Percentiles rank a stretch among this genome's conserved stretches.
Evolutionary conservation across 1,140 invertebrate species (phyloP).

Genomic region (Chionoecetes opilio): DNA sequence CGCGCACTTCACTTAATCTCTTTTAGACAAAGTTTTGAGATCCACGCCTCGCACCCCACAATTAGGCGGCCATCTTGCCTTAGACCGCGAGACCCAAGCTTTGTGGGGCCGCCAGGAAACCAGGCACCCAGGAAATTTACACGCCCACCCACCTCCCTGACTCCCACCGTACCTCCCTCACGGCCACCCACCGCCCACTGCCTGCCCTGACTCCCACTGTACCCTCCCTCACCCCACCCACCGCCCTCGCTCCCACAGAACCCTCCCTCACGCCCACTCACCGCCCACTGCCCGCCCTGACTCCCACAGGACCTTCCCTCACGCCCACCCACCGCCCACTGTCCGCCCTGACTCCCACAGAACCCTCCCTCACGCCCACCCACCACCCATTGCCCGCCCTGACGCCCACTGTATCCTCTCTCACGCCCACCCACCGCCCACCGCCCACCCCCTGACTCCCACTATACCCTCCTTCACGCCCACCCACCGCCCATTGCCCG

Average conservation of each 20-base stretch:
- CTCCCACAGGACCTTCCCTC: too few species aligned
- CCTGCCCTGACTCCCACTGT: not conserved
- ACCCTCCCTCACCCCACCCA: not conserved
- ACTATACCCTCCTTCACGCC: too few species aligned
- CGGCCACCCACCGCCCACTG: not conserved
- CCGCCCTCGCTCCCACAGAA: not conserved
- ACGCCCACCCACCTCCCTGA: not conserved
- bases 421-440: too few species aligned
- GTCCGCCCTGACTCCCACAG: too few species aligned
- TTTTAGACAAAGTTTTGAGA: slow-evolving; percentile 36
- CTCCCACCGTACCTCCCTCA: too few species aligned
- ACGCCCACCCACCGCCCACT: too few species aligned
- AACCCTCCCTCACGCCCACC: too few species aligned
- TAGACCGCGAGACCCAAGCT: not conserved
- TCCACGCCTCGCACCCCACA: not conserved
- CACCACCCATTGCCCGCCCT: too few species aligned
- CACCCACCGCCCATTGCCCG: too few species aligned
- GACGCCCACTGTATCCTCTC: too few species aligned
- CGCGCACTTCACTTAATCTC: slow-evolving; percentile 54
- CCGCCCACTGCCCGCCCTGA: not conserved
- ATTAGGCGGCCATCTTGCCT: slow-evolving; percentile 31
- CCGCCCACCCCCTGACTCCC: too few species aligned
- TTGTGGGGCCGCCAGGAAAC: not conserved
- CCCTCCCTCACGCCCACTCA: not conserved
- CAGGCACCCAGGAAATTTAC: not conserved